Base-by-base conservation (phyloP, 2,797 vertebrate species). In the Loris lydekkerianus region DNA sequence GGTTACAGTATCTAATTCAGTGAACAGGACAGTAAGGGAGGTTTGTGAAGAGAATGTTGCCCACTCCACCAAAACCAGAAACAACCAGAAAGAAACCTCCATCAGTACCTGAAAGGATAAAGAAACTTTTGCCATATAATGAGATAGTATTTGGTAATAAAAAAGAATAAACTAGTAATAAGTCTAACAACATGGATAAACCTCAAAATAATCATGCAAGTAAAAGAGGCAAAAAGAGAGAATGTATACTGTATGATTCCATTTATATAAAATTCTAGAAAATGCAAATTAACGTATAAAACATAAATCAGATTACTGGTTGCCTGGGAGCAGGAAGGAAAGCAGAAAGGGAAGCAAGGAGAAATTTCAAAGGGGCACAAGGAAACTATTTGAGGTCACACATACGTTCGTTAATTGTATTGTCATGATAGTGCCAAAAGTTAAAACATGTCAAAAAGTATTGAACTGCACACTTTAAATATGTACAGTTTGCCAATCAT, bases 201-300 rank as follows among this genome's bases (percentile, higher is more conserved):
- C 91, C 37, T 92, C 40, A 92, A 90, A 94, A 89, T 78, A 89
- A 46, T 37, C 75, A 76, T 7, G 37, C 6, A 9, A 82, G 10
- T 85, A 7, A 89, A 94, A 85, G 67, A 43, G 27, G 53, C 14
- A 65, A 20, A n/a, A 40, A 18, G 53, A 61, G 53, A 61, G 18
- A 23, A 83, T 61, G 25, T 40, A 80, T 27, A 67, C 27, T 75
- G 2, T 56, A 73, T 83, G n/a, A 75, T 53, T 85, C 21, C 49
- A 75, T 18, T 89, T 93, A 85, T 10, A 73, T 34, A 49, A 93
- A 94, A 81, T 75, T 88, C 61, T 53, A 87, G 84, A 69, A 88
- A 85, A 87, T 31, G 15, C 10, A 91, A 90, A 88, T 31, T 93
- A 89, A 61, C 78, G 40, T 69, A 67, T 31, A 81, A 86, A n/a